phyloP scores from a whole-genome alignment of 1,140 invertebrate species.

The Contarinia nasturtii region DNA sequence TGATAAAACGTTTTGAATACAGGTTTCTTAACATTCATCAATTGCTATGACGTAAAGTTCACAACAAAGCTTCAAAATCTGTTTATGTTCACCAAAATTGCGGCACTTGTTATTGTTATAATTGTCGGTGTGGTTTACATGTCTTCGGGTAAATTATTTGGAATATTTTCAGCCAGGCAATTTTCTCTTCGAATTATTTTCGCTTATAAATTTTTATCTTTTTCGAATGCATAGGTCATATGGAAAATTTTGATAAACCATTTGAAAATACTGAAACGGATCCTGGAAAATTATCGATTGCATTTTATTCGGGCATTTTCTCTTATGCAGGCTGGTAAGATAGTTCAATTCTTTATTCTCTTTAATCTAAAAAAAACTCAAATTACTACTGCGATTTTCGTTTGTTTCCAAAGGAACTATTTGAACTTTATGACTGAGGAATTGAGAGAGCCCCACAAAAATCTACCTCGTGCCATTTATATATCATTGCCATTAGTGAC shows the following conservation, averaged over 20 bases:
- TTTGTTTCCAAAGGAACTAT: constrained; percentile 49
- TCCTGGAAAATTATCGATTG: constrained; percentile 79
- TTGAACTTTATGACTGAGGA: constrained; percentile 97
- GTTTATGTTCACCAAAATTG: constrained; percentile 79
- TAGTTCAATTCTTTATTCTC: too few relatives aligned
- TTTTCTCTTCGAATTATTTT: too few relatives aligned
- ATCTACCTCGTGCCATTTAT: constrained; percentile 85
- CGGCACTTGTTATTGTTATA: constrained; percentile 65
- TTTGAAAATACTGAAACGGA: constrained; percentile 79
- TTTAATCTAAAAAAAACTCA: too few relatives aligned
- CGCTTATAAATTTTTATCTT: too few relatives aligned
- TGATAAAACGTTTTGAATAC: too few relatives aligned
- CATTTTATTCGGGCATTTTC: constrained; percentile 97
- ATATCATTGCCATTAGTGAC: constrained; percentile 85
- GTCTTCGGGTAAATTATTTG: constrained; percentile 33
- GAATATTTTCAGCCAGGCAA: too few relatives aligned
- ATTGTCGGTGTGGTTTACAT: constrained; percentile 60
- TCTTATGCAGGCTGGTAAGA: constrained; percentile 93
- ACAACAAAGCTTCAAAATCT: constrained; percentile 76
- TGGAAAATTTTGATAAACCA: constrained; percentile 61
- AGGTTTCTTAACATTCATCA: constrained; percentile 70
- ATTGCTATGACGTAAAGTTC: constrained; percentile 71
- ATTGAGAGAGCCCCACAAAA: constrained; percentile 79
- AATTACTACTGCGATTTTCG: too few relatives aligned
- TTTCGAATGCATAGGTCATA: constrained; percentile 49